These are phyloP conservation scores for Trichoplusia ni DNA, from an alignment of 1,140 invertebrate species.

Conservation along the genomic window DNA sequence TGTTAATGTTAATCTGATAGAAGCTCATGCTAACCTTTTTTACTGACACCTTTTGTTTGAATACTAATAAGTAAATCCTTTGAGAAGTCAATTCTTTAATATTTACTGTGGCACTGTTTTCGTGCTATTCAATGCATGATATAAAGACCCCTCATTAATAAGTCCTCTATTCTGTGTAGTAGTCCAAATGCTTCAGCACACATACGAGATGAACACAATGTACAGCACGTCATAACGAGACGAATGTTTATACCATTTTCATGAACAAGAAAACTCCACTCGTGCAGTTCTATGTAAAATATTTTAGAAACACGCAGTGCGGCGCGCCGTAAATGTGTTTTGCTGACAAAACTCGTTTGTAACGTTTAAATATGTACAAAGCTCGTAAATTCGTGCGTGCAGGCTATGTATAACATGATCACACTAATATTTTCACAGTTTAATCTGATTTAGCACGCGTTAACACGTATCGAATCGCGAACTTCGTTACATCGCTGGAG, in stretches of 20 bases:
- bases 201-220: too few relatives aligned
- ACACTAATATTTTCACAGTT: slow-evolving; percentile 68
- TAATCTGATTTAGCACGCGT: slow-evolving; percentile 65
- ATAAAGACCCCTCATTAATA: too few relatives aligned
- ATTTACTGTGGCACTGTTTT: too few relatives aligned
- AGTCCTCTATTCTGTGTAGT: too few relatives aligned
- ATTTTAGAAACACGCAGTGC: not conserved
- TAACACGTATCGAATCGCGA: not conserved
- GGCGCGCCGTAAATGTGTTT: not conserved
- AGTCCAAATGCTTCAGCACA: too few relatives aligned
- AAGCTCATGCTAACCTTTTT: too few relatives aligned
- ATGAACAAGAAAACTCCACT: not conserved
- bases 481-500: not conserved
- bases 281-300: not conserved
- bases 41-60: too few relatives aligned
- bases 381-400: slow-evolving; percentile 56
- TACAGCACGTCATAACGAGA: too few relatives aligned
- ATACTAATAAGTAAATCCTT: too few relatives aligned
- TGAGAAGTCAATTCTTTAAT: too few relatives aligned
- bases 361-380: slow-evolving; percentile 32
- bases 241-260: not conserved
- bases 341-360: slow-evolving; percentile 19
- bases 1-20: not conserved
- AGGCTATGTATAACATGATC: slow-evolving; percentile 49
- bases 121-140: too few relatives aligned